Percentiles rank a stretch among this genome's conserved stretches.
Evolutionary conservation across 2,797 vertebrate species (phyloP).

Genomic region (Erpetoichthys calabaricus): DNA sequence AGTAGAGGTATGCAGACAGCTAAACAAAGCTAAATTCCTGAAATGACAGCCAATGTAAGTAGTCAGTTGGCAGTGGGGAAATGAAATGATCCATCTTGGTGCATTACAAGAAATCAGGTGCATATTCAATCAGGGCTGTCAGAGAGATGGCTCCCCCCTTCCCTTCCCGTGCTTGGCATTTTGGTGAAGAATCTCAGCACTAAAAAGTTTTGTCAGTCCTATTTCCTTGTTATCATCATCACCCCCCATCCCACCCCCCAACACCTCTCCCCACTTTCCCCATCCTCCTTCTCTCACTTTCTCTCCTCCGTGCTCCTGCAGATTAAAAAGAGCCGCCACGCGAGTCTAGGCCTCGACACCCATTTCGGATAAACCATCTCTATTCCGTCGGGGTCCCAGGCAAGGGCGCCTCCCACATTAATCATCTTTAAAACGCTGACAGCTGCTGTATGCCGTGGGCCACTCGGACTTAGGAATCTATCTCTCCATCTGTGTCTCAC

Average conservation of each 20-base stretch:
- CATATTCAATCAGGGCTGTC: constrained; percentile 82
- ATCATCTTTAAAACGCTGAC: constrained; percentile 98
- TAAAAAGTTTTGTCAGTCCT: constrained; percentile 99
- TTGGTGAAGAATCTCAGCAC: constrained; percentile 88
- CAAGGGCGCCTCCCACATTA: constrained; percentile 78
- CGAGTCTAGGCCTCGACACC: constrained; percentile 29
- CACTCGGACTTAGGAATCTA: constrained; percentile 57
- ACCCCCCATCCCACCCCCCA: constrained; percentile 18
- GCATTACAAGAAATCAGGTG: constrained; percentile 60
- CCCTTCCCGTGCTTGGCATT: constrained; percentile 56
- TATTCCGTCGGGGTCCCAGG: constrained; percentile 51
- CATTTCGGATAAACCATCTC: constrained; percentile 47
- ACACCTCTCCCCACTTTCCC: constrained; percentile 7
- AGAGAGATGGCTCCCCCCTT: constrained; percentile 22
- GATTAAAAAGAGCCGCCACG: constrained; percentile 72
- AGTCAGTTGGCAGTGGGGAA: constrained; percentile 36
- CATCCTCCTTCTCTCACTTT: not conserved
- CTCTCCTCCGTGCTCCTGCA: constrained; percentile 43
- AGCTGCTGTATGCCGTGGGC: constrained; percentile 55
- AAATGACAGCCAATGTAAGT: constrained; percentile 52
- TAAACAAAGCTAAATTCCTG: constrained; percentile 38
- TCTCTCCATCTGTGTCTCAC: constrained; percentile 55
- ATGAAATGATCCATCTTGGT: constrained; percentile 79
- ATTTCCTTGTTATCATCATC: constrained; percentile 95
- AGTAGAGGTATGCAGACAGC: not conserved